phyloP scores from a whole-genome alignment of 1,140 invertebrate genomes.

The Eupristina koningsbergeri region DNA sequence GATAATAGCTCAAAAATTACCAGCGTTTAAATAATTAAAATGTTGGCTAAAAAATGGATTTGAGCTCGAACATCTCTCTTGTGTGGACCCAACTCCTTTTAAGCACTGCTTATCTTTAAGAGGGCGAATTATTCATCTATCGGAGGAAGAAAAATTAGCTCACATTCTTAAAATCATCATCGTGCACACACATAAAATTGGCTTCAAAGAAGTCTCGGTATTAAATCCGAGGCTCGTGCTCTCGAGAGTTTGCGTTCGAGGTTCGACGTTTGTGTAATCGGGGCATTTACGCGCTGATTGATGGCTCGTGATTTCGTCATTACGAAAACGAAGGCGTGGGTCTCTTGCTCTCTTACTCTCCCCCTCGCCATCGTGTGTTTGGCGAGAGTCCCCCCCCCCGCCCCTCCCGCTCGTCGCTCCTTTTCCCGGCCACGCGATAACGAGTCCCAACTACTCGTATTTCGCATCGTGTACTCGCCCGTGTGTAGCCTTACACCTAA shows the following conservation, averaged over 20 bases:
- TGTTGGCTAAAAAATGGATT: no score
- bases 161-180: neutral
- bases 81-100: no score
- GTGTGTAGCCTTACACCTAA: neutral
- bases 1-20: neutral
- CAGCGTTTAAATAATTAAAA: neutral
- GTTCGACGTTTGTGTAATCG: constrained; percentile 31
- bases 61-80: no score
- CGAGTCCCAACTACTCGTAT: constrained; percentile 8
- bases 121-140: neutral
- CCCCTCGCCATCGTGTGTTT: no score
- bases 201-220: neutral
- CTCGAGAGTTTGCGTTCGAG: no score
- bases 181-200: neutral
- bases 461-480: neutral
- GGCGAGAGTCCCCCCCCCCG: no score
- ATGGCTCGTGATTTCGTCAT: constrained; percentile 40
- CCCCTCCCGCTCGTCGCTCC: neutral
- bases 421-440: neutral
- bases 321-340: constrained; percentile 35
- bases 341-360: no score
- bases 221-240: neutral
- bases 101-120: no score
- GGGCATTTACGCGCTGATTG: constrained; percentile 31
- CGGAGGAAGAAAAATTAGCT: neutral